phyloP scores from a whole-genome alignment of 2,113 vertebrate genomes.

The Noturus placidus region DNA sequence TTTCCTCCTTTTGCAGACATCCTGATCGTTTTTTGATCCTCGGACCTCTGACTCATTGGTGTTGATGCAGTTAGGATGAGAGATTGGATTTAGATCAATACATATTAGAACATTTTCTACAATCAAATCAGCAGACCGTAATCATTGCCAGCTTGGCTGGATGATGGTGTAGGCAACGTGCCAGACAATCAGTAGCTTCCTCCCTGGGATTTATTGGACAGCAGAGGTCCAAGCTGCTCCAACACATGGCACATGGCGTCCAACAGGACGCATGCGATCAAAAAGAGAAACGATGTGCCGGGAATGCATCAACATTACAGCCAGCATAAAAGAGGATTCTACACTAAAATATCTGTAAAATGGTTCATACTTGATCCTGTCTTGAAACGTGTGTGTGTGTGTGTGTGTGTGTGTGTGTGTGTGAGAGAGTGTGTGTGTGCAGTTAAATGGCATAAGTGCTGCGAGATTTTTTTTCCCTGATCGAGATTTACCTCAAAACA shows the following conservation, averaged over 20 bases:
- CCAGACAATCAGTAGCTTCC: conserved; percentile 10
- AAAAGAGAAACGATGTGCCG: neutral
- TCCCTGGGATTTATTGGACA: conserved; percentile 19
- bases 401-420: no score
- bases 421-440: no score
- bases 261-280: neutral
- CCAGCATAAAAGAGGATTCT: neutral
- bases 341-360: neutral
- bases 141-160: neutral
- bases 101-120: neutral
- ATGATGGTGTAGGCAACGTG: neutral
- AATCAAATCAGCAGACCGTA: neutral
- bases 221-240: conserved; percentile 4
- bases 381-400: no score
- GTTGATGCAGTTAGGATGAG: conserved; percentile 14
- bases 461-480: neutral
- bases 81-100: conserved; percentile 19
- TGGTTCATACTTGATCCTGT: neutral
- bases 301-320: neutral
- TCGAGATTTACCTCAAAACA: neutral
- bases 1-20: neutral
- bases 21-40: no score
- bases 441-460: neutral
- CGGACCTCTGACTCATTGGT: neutral
- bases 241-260: conserved; percentile 1